phyloP scores from a whole-genome alignment of 2,797 vertebrate species.

The Pteronotus mesoamericanus region DNA sequence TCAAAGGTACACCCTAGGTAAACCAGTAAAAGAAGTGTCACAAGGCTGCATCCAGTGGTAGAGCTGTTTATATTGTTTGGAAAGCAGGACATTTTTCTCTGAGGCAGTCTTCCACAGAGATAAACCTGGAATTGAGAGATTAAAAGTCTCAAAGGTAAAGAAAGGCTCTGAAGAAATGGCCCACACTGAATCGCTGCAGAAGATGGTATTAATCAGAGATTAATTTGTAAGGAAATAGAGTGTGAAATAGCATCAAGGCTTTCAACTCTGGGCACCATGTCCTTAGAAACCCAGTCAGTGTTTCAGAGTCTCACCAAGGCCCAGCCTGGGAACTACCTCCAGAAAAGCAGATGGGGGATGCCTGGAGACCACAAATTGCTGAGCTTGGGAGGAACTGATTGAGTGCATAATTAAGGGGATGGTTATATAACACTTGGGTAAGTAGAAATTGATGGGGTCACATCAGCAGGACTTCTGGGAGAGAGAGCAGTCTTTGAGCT shows the following conservation, averaged over 20 bases:
- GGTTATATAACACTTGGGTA: slow-evolving; percentile 52
- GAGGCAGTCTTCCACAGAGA: background rate
- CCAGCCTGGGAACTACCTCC: background rate
- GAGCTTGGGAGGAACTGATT: slow-evolving; percentile 62
- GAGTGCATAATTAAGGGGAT: slow-evolving; percentile 73
- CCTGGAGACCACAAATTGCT: slow-evolving; percentile 64
- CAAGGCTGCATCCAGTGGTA: background rate
- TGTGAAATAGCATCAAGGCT: slow-evolving; percentile 64
- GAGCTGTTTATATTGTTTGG: background rate
- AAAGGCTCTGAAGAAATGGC: slow-evolving; percentile 44
- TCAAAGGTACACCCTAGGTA: background rate
- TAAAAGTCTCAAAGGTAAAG: slow-evolving; percentile 44
- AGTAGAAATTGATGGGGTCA: slow-evolving; percentile 69
- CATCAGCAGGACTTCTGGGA: slow-evolving; percentile 60
- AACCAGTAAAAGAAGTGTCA: background rate
- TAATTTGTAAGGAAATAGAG: slow-evolving; percentile 70
- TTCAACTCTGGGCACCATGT: slow-evolving; percentile 36
- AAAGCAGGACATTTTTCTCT: background rate
- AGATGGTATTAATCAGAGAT: slow-evolving; percentile 66
- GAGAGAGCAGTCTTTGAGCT: background rate
- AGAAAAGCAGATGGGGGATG: background rate
- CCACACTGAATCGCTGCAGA: slow-evolving; percentile 34
- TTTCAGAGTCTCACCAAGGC: slow-evolving; percentile 17
- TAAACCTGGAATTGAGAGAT: slow-evolving; percentile 27
- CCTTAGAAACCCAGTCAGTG: slow-evolving; percentile 28